phyloP scores from a whole-genome alignment of 2,797 vertebrate genomes.

The Mustela erminea region DNA sequence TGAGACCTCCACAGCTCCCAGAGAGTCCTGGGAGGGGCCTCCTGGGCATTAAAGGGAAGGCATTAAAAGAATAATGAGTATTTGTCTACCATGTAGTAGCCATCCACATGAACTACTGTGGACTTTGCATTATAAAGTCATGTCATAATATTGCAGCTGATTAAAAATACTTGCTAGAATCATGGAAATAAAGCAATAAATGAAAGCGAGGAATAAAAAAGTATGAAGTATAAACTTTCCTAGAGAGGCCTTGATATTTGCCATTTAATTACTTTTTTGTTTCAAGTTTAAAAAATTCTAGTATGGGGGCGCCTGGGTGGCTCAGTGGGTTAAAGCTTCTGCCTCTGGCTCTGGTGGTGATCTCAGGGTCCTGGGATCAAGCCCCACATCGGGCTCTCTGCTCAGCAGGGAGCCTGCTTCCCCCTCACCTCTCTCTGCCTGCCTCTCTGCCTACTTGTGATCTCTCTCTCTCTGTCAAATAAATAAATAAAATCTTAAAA shows the following conservation, averaged over 20 bases:
- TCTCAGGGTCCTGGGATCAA: too few species aligned
- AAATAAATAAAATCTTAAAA: too few species aligned
- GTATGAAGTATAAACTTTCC: neutral
- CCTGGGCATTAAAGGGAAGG: neutral
- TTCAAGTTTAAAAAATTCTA: neutral
- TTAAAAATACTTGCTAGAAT: constrained; percentile 9
- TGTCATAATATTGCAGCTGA: neutral
- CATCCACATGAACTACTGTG: constrained; percentile 25
- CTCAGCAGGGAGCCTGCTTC: too few species aligned
- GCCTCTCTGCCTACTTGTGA: too few species aligned
- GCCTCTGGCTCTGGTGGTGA: too few species aligned
- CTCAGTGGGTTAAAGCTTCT: too few species aligned
- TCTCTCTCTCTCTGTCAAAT: too few species aligned
- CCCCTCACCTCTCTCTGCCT: too few species aligned
- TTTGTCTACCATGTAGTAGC: neutral
- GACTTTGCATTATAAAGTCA: neutral
- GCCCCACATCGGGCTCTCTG: too few species aligned
- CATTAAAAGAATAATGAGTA: neutral
- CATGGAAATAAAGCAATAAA: neutral
- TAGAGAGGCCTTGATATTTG: neutral
- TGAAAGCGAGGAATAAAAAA: neutral
- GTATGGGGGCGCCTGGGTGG: too few species aligned
- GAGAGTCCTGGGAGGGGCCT: neutral
- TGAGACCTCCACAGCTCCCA: neutral
- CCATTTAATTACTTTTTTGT: neutral